These are phyloP conservation scores for Electrona antarctica DNA, from an alignment of 2,113 vertebrate genomes.

Conservation along the genomic window DNA sequence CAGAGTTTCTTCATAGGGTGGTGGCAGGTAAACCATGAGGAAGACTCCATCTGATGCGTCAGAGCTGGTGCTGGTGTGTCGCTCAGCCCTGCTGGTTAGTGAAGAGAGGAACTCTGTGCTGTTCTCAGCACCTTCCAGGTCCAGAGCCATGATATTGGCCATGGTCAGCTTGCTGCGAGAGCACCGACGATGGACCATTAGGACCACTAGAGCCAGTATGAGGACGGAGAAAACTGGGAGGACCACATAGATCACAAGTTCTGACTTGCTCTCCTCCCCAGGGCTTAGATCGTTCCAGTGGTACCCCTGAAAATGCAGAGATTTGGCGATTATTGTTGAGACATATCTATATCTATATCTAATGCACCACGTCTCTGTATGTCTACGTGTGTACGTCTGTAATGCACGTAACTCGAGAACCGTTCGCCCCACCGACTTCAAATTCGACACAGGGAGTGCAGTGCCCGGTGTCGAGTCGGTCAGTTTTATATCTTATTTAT, in stretches of 20 bases:
- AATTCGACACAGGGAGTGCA: too few species aligned
- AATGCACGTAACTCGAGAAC: too few species aligned
- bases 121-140: conserved; percentile 72
- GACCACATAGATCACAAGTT: conserved; percentile 84
- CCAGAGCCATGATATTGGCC: conserved; percentile 81
- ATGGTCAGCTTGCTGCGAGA: conserved; percentile 65
- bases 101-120: conserved; percentile 70
- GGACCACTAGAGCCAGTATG: conserved; percentile 81
- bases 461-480: too few species aligned
- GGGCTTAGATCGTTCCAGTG: conserved; percentile 74
- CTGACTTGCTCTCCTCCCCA: conserved; percentile 70
- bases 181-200: conserved; percentile 80
- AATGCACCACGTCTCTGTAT: too few species aligned
- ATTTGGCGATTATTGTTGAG: too few species aligned
- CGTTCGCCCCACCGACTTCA: too few species aligned
- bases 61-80: conserved; percentile 74
- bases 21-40: conserved; percentile 80
- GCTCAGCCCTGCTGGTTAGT: conserved; percentile 63
- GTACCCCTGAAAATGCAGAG: conserved; percentile 72
- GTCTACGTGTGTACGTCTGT: too few species aligned
- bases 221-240: conserved; percentile 82
- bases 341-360: too few species aligned
- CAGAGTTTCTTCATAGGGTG: conserved; percentile 88
- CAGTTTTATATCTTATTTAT: too few species aligned
- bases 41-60: conserved; percentile 76